Percentiles rank a stretch among this genome's conserved stretches.
Evolutionary conservation across 2,113 vertebrate genomes (phyloP).

Genomic region (Ptilorrhoa leucosticta): DNA sequence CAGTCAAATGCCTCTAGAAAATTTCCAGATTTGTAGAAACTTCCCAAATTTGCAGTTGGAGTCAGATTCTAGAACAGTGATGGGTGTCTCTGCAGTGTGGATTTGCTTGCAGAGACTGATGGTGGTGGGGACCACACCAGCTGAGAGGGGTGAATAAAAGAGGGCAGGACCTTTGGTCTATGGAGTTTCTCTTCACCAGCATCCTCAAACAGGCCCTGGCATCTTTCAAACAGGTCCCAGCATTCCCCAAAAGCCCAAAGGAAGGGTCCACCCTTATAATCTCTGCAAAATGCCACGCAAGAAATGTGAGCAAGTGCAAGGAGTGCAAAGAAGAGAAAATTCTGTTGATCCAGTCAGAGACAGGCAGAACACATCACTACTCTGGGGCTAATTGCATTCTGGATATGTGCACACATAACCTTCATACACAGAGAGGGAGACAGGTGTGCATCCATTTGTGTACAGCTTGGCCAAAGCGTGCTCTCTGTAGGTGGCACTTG

Average conservation of each 20-base stretch:
- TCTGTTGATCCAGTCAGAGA: not conserved
- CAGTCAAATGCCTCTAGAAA: not conserved
- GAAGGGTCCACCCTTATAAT: not conserved
- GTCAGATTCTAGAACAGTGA: not conserved
- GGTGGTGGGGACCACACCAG: not conserved
- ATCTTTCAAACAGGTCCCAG: not conserved
- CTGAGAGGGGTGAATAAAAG: not conserved
- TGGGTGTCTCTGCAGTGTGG: not conserved
- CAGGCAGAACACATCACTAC: not conserved
- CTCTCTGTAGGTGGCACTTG: not conserved
- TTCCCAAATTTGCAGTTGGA: not conserved
- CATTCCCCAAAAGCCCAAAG: not conserved
- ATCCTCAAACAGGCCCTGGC: not conserved
- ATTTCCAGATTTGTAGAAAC: not conserved
- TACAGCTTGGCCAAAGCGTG: not conserved
- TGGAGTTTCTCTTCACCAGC: not conserved
- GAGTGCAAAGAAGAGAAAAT: not conserved
- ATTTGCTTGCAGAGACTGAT: not conserved
- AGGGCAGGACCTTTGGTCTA: not conserved
- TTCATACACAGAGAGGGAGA: not conserved
- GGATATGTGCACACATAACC: not conserved
- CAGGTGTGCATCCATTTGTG: not conserved
- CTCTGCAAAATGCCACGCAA: not conserved
- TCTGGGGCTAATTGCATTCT: not conserved
- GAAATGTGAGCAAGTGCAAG: not conserved